Base-by-base conservation (phyloP, 2,113 vertebrate species). In the Phaethon lepturus region DNA sequence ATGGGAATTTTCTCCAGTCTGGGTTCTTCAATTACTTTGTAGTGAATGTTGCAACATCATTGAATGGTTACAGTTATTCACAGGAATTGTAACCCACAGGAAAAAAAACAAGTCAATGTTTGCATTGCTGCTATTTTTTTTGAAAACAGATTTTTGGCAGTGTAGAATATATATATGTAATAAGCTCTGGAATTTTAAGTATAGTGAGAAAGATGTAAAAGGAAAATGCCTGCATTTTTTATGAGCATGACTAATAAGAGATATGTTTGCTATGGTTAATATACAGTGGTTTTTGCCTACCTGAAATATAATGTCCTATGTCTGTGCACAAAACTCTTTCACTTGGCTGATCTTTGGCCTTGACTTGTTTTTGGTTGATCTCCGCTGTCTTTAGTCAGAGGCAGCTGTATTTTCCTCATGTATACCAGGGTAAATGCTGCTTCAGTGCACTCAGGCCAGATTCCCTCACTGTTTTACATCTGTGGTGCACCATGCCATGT, bases 401-500 rank as follows among this genome's bases (percentile, higher is more conserved):
- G 38, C 45, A 59, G 15, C 28, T 92, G 26, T 58, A 11, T 72
- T 66, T 90, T 35, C 13, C 28, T 45, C 4, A 7, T 6, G 16
- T 49, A 7, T 23, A 11, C 4, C 1, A 7, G 38, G 13, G 17
- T 25, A n/a, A 82, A 73, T 17, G 38, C 26, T 74, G 18, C 29
- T 45, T 45, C 33, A 5, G 0, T 24, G 45, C 19, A 3, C 33
- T 76, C 4, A 3, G 56, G n/a, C 12, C 40, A n/a, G 56, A 25
- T n/a, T 62, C 24, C 20, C 17, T 53, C 0, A 1, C 6, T 66
- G 12, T 5, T 83, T 28, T 28, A 3, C 31, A 3, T 29, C 60
- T 82, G 40, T 29, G 22, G 47, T 7, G 11, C 50, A 11, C 42
- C 12, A 1, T 13, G 8, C 11, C 8, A 0, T 1, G 12, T 55